Base-by-base conservation (phyloP, 2,113 vertebrate species). In the Sterna hirundo region DNA sequence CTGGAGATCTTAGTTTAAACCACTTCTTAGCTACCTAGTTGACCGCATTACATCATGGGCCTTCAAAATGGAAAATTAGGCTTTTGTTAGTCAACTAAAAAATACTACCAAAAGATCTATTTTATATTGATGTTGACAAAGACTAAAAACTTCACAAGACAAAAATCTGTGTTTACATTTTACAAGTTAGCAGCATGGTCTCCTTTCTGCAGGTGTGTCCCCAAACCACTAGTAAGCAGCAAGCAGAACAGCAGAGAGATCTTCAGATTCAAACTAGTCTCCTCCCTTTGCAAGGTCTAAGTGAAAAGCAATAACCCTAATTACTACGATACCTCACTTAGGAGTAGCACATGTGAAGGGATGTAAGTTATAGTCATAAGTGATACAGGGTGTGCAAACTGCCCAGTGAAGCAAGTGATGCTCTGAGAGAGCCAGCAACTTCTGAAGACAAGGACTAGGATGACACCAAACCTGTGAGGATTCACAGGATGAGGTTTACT, bases 331-430 rank as follows among this genome's bases (percentile, higher is more conserved):
- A 62, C 4, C 26, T 54, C 42, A 44, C 23, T 69, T 79, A 44
- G 0, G 1, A 80, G 58, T 23, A 46, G 54, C 14, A 76, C 6
- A 1, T 1, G 4, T 15, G 44, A 76, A 64, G 38, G 32, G 34
- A 76, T 15, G 10, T 13, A 71, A 65, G 62, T 54, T 64, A 79
- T 0, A 44, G 30, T 6, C 14, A 1, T 5, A 44, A 36, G 29
- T 34, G 44, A 65, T 29, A 75, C 21, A 29, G 38, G 22, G 14
- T 2, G 3, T n/a, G 30, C 14, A 74, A 79, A 69, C 34, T 62
- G 49, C 42, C 52, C 62, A 38, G 13, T 12, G 42, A 57, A 58
- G 30, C 0, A 0, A 55, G 60, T 16, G 21, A 42, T 42, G 34
- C n/a, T 44, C 46, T 69, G 47, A 64, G 71, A 58, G 15, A 66